Base-by-base conservation (phyloP, 2,113 vertebrate species). In the Sebastes schlegelii region DNA sequence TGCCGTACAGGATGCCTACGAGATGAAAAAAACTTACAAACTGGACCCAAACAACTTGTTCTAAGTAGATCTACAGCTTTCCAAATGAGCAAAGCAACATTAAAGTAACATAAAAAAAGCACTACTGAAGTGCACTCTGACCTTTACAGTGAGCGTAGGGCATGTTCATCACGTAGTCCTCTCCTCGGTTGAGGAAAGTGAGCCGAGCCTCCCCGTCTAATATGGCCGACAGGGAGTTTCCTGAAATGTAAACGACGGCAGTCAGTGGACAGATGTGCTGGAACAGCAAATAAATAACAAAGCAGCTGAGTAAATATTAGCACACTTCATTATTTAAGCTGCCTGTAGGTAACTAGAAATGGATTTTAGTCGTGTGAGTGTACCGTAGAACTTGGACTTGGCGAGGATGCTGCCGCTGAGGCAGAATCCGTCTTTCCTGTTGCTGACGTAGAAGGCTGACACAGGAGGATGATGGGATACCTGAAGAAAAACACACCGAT, bases 91-190 rank as follows among this genome's bases (percentile, higher is more conserved):
- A 52, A 40, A 52, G 48, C 23, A 8, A 52, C 8, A 52, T 69
- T 52, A 16, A 4, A 49, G 14, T 26, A 40, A 60, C 21, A 10
- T 21, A 2, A 61, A 61, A 34, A 11, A 46, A 74, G 23, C 19
- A n/a, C 34, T 1, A 43, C 3, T 23, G 0, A 13, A 3, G 34
- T 8, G 55, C 21, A 12, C 5, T 66, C 91, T 57, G 94, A 99
- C 98, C 98, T 99, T 99, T 99, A 91, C 98, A 99, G 91, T 99
- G 98, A 89, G 98, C 98, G 55, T 99, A 99, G 64, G 98, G 98
- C 98, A 99, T 99, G 80, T 97, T 98, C 97, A 99, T 99, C 52
- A 97, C 93, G 40, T 99, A 99, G 92, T 99, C 98, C 91, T 99
- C 98, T 63, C 98, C 98, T 85, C 98, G 95, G 74, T 98, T 99